phyloP scores from a whole-genome alignment of 2,888 invertebrate species.

The Patella depressa region DNA sequence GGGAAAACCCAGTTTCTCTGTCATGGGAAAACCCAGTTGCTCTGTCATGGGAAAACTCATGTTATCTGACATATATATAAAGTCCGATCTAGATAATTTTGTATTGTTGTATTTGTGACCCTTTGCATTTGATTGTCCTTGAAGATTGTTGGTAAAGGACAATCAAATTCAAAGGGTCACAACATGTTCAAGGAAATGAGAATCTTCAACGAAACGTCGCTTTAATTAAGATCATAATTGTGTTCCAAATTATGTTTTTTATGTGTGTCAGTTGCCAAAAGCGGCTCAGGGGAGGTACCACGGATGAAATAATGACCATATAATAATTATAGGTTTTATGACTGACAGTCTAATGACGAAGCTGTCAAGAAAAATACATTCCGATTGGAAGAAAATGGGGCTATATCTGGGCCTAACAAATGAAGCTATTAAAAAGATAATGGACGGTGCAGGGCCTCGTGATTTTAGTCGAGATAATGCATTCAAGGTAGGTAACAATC shows the following conservation, averaged over 20 bases:
- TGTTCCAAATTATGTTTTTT: no score
- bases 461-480: constrained; percentile 22
- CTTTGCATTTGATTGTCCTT: neutral
- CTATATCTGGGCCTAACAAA: constrained; percentile 40
- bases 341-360: constrained; percentile 29
- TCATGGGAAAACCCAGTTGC: no score
- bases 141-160: neutral
- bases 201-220: no score
- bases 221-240: no score
- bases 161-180: no score
- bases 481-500: constrained; percentile 31
- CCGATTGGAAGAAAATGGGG: constrained; percentile 39
- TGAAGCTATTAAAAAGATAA: constrained; percentile 26
- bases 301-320: neutral
- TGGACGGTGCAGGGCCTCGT: neutral
- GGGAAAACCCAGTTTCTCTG: no score
- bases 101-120: no score
- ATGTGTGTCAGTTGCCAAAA: no score
- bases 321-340: constrained; percentile 33
- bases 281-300: neutral
- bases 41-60: neutral
- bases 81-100: neutral
- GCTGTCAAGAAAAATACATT: constrained; percentile 31
- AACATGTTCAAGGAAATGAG: no score
- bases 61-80: neutral